Evolutionary conservation across 1,140 invertebrate species (phyloP), one percentile per base, ranked within the genome.

Genomic region (Fopius arisanus): DNA sequence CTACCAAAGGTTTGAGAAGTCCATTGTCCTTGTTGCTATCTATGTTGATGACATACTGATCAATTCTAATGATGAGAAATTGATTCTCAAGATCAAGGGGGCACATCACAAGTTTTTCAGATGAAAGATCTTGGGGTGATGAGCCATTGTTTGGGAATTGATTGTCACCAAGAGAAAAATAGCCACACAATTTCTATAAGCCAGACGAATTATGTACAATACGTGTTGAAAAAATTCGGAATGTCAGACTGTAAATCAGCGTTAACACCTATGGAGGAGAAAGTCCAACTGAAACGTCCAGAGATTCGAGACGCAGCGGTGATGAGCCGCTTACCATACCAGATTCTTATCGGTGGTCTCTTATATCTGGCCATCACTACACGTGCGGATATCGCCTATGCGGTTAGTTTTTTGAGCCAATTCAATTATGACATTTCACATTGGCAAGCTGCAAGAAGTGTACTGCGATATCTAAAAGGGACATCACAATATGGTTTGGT

Each of bases 11-110:
- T 21, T n/a, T 68, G 23, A 37, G 78, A 31, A 77, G 70, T 19
- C 75, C 28, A 28, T 77, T 16, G 65, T 80, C 9, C 75, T 81
- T 72, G 51, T 84, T 14, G 75, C 77, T 19, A 29, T 84, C 0
- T 85, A 86, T 78, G 82, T 86, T 23, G 84, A 85, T 54, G 81
- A 85, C 73, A 78, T 84, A 31, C 63, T 84, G 26, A 76, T 84
- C 40, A 79, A 78, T 70, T 79, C 75, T 14, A 70, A 37, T 70
- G 31, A 54, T 33, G 31, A 54, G 67, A 75, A 21, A 21, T 71
- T 67, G 54, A 75, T 77, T 9, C 3, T 31, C 3, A 31, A 31
- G 29, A 4, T 31, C 3, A 31, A 31, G 29, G 3, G 7, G 29
- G 3, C 7, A 4, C 7, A 7, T 31, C 29, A 31, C 29, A 7